These are phyloP conservation scores for Paramacrobiotus metropolitanus DNA, from an alignment of 1,140 invertebrate genomes.

Conservation along the genomic window DNA sequence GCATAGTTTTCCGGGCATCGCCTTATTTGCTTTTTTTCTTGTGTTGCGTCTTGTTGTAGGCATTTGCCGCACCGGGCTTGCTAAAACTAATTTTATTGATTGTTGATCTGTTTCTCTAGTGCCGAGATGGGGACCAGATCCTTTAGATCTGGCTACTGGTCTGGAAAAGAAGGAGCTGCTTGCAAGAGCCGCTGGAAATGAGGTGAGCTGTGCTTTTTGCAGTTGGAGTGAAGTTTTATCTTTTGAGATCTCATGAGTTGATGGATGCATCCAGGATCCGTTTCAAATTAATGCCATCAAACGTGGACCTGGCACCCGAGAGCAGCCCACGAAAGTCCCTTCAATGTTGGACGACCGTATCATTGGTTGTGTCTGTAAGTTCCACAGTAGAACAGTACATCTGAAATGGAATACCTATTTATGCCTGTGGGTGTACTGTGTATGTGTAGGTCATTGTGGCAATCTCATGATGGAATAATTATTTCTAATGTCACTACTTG, in stretches of 20 bases:
- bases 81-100: neutral
- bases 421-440: no score
- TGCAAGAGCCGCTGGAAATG: constrained; percentile 55
- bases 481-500: no score
- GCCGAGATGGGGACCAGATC: constrained; percentile 32
- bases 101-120: neutral
- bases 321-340: constrained; percentile 61
- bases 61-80: no score
- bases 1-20: no score
- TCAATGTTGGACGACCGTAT: constrained; percentile 65
- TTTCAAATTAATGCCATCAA: constrained; percentile 58
- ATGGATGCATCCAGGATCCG: constrained; percentile 44
- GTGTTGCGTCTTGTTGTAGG: no score
- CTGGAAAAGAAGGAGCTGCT: constrained; percentile 66
- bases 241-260: no score
- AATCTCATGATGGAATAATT: no score
- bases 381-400: no score
- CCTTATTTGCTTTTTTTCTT: no score
- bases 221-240: no score
- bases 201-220: constrained; percentile 36
- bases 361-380: constrained; percentile 71
- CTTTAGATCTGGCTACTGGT: constrained; percentile 73
- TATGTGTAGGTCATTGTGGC: no score
- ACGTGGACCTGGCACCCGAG: constrained; percentile 52
- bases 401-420: no score